These are phyloP conservation scores for Microcebus lehilahytsara DNA, from an alignment of 2,113 vertebrate genomes.

Conservation along the genomic window DNA sequence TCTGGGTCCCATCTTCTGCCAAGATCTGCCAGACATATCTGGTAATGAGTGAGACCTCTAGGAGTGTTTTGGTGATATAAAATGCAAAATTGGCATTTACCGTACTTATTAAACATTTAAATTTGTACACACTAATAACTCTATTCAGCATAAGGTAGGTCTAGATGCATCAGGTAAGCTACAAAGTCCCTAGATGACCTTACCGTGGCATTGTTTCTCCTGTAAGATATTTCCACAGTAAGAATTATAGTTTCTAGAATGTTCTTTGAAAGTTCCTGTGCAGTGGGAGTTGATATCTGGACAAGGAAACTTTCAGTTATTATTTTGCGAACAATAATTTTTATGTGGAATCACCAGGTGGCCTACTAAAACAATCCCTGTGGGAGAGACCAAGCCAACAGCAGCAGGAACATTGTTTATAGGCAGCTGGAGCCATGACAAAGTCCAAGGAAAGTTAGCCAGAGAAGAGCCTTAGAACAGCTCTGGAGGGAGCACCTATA, in stretches of 20 bases:
- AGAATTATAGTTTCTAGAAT: background rate
- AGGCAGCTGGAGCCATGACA: background rate
- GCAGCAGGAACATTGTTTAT: background rate
- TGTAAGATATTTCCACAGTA: background rate
- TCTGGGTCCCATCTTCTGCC: background rate
- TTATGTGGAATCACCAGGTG: background rate
- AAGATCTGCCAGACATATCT: background rate
- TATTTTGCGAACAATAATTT: slow-evolving; percentile 29
- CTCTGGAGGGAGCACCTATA: background rate
- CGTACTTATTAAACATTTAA: slow-evolving; percentile 20
- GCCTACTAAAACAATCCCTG: background rate
- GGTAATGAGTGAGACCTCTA: background rate
- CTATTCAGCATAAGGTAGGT: background rate
- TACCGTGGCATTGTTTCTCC: background rate
- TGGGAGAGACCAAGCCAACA: background rate
- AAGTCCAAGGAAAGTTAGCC: background rate
- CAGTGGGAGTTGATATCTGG: slow-evolving; percentile 15
- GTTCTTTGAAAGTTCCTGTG: background rate
- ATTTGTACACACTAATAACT: background rate
- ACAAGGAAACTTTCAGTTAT: slow-evolving; percentile 17
- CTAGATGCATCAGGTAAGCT: background rate
- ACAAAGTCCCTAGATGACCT: background rate
- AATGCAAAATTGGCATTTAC: slow-evolving; percentile 3
- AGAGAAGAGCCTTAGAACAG: background rate
- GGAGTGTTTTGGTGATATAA: background rate